A percentile compares a stretch with the other conserved stretches of the same genome.
Evolutionary conservation across 2,113 vertebrate species (phyloP).

Genomic region (Centrocercus urophasianus): DNA sequence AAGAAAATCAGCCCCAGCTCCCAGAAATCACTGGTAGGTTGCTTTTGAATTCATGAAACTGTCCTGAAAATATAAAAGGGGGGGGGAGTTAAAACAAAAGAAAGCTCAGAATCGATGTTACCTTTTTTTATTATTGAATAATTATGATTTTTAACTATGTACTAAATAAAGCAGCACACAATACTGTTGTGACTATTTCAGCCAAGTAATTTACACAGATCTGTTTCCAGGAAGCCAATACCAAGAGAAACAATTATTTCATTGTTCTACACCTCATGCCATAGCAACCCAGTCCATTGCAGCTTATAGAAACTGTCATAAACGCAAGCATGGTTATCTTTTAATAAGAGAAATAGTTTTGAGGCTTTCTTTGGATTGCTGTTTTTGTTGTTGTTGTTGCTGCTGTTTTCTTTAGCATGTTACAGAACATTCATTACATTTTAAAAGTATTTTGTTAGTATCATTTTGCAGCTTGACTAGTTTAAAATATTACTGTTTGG

Average conservation of each 20-base stretch:
- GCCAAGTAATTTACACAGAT: conserved; percentile 54
- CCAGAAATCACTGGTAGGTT: conserved; percentile 92
- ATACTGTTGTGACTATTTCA: conserved; percentile 35
- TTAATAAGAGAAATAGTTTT: conserved; percentile 56
- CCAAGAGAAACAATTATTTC: conserved; percentile 70
- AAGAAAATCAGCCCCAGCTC: conserved; percentile 91
- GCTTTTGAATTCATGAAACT: conserved; percentile 97
- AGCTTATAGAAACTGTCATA: conserved; percentile 58
- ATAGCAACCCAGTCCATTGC: conserved; percentile 57
- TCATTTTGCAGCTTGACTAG: conserved; percentile 20
- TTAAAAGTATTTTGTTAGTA: conserved; percentile 9
- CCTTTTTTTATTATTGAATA: conserved; percentile 16
- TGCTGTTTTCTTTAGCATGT: neutral
- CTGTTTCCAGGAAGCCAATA: conserved; percentile 71
- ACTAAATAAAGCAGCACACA: conserved; percentile 38
- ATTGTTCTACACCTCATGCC: conserved; percentile 65
- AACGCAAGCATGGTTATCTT: conserved; percentile 56
- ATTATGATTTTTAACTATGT: conserved; percentile 26
- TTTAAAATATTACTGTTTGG: conserved; percentile 16
- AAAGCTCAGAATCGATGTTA: neutral
- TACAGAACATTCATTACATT: conserved; percentile 24
- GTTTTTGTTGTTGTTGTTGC: neutral
- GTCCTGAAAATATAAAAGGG: conserved; percentile 82
- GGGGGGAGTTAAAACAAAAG: conserved; percentile 19
- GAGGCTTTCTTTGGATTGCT: neutral